A percentile compares a stretch with the other conserved stretches of the same genome.
These are phyloP conservation scores for Lycodopsis pacificus DNA, from an alignment of 2,797 vertebrate genomes.

Conservation along the genomic window DNA sequence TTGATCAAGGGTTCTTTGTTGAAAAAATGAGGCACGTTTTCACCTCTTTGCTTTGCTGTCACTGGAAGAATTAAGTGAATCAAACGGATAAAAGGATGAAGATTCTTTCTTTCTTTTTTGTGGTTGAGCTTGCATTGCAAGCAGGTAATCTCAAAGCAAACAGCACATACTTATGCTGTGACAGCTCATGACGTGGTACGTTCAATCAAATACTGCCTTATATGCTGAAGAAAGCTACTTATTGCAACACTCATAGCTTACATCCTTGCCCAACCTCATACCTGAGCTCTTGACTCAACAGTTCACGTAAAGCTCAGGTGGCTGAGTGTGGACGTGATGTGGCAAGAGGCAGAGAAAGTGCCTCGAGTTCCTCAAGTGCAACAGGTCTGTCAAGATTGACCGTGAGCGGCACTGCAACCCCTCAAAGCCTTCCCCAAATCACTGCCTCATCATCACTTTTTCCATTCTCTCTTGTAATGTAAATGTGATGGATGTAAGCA, in stretches of 20 bases:
- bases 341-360: constrained; percentile 2
- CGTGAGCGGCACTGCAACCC: neutral
- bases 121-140: neutral
- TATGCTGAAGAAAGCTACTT: constrained; percentile 9
- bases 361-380: constrained; percentile 45
- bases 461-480: constrained; percentile 26
- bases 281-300: neutral
- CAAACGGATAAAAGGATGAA: constrained; percentile 40
- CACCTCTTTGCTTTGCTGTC: constrained; percentile 8
- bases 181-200: neutral
- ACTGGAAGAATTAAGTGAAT: constrained; percentile 49
- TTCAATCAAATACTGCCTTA: constrained; percentile 42
- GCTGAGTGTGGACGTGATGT: neutral
- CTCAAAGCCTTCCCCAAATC: neutral
- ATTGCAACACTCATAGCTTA: constrained; percentile 3
- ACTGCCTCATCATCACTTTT: constrained; percentile 4
- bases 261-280: constrained; percentile 39
- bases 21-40: constrained; percentile 13
- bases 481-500: constrained; percentile 5
- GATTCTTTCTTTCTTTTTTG: too few relatives aligned
- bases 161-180: neutral
- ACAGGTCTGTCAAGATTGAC: constrained; percentile 68
- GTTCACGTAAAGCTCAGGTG: constrained; percentile 1
- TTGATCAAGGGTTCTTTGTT: constrained; percentile 63
- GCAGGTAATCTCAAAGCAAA: constrained; percentile 5